Base-by-base conservation (phyloP, 2,113 vertebrate species). In the Gambusia affinis region DNA sequence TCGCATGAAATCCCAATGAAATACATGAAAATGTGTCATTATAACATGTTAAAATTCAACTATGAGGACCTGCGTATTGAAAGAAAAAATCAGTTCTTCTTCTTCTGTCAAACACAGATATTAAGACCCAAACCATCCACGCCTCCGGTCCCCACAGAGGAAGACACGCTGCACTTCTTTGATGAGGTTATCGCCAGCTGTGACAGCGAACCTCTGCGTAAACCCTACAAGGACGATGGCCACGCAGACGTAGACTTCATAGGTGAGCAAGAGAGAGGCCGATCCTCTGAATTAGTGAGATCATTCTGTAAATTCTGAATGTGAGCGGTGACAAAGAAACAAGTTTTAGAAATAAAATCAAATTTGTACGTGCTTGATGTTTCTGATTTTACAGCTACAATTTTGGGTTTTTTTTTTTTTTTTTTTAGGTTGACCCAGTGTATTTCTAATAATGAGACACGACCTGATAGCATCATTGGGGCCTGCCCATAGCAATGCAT, bases 211-310 rank as follows among this genome's bases (percentile, higher is more conserved):
- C 95, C 91, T 47, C 71, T 68, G 51, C 76, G 70, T 0, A 95
- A 95, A 90, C 81, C 89, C 30, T 87, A 95, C 12, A 77, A 88
- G 3, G 92, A 95, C 28, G 87, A 89, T 22, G 94, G 90, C 15
- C 95, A 96, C 1, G 96, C 93, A 64, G 98, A 99, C 1, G 96
- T 99, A 60, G 97, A 99, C 88, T 97, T 97, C 60, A 95, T 98
- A 76, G 97, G 98, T 97, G 84, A 77, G 95, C 89, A 51, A 70
- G 3, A 60, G 35, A 33, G 14, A 12, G 19, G 5, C 51, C 8
- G 27, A 44, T 30, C 1, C 31, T 47, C 30, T 4, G 47, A 19
- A 47, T 42, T 17, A 67, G 8, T 22, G 10, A 30, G 67, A 37
- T 31, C 22, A 65, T 69, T 12, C 47, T 19, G 19, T 51, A 6